A percentile compares a stretch with the other conserved stretches of the same genome.
These are phyloP conservation scores for Anguilla anguilla DNA, from an alignment of 2,797 vertebrate species.

Conservation along the genomic window DNA sequence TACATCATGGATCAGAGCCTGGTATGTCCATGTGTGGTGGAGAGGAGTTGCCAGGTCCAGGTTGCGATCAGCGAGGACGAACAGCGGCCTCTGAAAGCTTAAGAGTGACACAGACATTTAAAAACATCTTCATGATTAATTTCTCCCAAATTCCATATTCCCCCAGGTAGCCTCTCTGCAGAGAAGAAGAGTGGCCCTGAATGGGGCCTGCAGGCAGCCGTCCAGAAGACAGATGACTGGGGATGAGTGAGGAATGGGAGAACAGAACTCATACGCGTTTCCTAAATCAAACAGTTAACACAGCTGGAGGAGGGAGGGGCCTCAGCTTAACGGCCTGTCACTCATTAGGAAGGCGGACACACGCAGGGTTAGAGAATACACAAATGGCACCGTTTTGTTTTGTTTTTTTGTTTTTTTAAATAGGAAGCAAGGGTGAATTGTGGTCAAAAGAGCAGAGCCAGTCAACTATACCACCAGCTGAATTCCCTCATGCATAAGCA, in stretches of 20 bases:
- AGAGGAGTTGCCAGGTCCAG: conserved; percentile 96
- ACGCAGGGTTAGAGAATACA: no score
- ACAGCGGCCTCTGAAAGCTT: conserved; percentile 95
- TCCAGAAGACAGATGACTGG: conserved; percentile 5
- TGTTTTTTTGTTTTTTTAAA: no score
- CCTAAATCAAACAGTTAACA: background rate
- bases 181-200: background rate
- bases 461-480: no score
- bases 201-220: background rate
- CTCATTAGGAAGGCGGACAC: background rate
- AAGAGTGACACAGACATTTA: conserved; percentile 43
- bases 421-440: no score
- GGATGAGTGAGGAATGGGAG: background rate
- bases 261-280: background rate
- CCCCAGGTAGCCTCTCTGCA: background rate
- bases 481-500: no score
- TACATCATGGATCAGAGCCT: conserved; percentile 97
- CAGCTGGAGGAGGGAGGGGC: background rate
- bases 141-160: background rate
- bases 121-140: conserved; percentile 7
- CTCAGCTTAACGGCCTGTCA: background rate
- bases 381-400: no score
- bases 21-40: conserved; percentile 98
- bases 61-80: conserved; percentile 94
- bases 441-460: background rate